Conservation (phyloP, 2,797 vertebrate genomes). For the Iguana delicatissima region DNA sequence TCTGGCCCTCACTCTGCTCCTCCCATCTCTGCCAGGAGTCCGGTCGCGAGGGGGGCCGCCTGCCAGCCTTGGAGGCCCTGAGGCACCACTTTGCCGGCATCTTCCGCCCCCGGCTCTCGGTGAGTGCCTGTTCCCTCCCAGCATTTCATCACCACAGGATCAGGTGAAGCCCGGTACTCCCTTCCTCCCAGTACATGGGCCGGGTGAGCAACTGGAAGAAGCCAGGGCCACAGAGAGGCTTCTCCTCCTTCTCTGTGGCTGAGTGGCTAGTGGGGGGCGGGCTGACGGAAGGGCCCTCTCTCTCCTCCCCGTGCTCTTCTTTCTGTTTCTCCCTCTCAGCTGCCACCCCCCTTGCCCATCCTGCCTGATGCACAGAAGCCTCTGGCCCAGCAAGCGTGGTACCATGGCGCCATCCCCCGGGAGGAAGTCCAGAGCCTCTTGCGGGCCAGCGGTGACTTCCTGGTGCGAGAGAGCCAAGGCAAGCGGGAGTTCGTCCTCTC, state of each 20-base stretch:
- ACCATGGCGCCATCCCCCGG: constrained; percentile 93
- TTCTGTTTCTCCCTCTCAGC: constrained; percentile 73
- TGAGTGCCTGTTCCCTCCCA: constrained; percentile 67
- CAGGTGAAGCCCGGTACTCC: too few species aligned
- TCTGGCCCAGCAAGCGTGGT: constrained; percentile 92
- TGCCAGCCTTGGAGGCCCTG: constrained; percentile 83
- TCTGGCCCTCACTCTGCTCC: rapidly evolving
- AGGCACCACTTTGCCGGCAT: constrained; percentile 86
- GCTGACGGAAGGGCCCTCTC: not conserved
- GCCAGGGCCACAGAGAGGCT: too few species aligned
- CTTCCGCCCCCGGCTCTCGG: constrained; percentile 88
- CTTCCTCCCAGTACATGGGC: too few species aligned
- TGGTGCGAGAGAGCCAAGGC: constrained; percentile 94
- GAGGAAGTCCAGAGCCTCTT: constrained; percentile 90
- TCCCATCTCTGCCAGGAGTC: constrained; percentile 66
- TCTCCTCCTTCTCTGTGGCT: too few species aligned
- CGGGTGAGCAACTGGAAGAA: too few species aligned
- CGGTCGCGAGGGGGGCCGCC: constrained; percentile 81
- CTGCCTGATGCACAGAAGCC: constrained; percentile 88
- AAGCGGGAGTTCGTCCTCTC: constrained; percentile 94
- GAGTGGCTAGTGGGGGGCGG: too few species aligned
- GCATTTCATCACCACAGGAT: too few species aligned
- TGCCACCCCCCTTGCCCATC: constrained; percentile 77
- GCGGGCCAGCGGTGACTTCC: constrained; percentile 87
- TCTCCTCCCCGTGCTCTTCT: not conserved